Percentiles rank a stretch among this genome's conserved stretches.
Conservation (phyloP, 1,140 invertebrate genomes). For the Neuroterus valhalla region DNA sequence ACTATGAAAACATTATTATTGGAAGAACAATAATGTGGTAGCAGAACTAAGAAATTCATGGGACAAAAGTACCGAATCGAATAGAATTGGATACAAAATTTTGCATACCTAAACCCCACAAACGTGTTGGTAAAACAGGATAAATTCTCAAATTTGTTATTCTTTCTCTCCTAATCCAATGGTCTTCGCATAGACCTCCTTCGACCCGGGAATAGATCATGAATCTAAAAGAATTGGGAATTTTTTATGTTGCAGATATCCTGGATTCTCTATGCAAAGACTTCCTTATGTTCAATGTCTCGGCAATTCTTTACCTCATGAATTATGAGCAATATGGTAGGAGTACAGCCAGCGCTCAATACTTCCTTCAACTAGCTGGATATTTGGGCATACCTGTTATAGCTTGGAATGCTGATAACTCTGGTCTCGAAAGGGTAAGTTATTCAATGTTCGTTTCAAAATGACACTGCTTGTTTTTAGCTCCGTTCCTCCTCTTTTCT, state of each 20-base stretch:
- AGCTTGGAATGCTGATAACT: constrained; percentile 96
- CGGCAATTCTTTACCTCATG: constrained; percentile 94
- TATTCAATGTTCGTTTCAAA: not conserved
- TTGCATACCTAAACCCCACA: too few relatives aligned
- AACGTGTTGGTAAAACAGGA: too few relatives aligned
- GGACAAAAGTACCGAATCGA: too few relatives aligned
- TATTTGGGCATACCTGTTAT: constrained; percentile 92
- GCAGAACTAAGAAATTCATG: too few relatives aligned
- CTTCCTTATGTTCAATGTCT: constrained; percentile 91
- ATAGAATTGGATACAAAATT: too few relatives aligned
- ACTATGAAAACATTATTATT: too few relatives aligned
- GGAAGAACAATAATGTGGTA: too few relatives aligned
- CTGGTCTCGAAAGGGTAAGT: constrained; percentile 84
- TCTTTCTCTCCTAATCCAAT: too few relatives aligned
- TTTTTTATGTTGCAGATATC: constrained; percentile 81
- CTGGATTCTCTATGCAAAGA: constrained; percentile 90
- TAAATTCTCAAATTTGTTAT: too few relatives aligned
- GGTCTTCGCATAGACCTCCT: too few relatives aligned
- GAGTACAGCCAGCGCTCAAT: constrained; percentile 93
- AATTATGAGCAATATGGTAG: constrained; percentile 91
- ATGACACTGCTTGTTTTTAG: not conserved
- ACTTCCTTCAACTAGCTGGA: constrained; percentile 92
- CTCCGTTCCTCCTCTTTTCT: too few relatives aligned
- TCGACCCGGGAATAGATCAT: too few relatives aligned
- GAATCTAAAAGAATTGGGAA: not conserved